Percentiles rank a stretch among this genome's conserved stretches.
Evolutionary conservation across 2,113 vertebrate species (phyloP).

Genomic region (Muscicapa adusta): DNA sequence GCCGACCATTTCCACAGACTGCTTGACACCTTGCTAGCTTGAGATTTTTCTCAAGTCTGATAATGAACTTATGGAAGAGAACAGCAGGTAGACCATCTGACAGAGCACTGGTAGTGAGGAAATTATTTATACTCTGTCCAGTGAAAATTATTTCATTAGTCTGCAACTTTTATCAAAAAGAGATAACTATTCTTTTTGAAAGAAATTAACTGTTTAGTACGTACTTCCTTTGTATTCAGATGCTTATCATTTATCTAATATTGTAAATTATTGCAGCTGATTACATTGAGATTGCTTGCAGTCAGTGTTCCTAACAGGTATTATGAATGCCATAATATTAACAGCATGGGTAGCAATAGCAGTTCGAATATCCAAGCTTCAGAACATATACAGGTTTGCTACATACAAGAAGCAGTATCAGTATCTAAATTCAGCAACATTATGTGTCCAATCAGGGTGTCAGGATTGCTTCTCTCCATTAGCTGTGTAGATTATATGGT

Average conservation of each 20-base stretch:
- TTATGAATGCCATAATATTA: neutral
- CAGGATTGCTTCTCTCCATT: neutral
- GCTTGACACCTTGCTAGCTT: neutral
- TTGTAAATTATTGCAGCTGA: neutral
- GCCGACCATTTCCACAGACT: neutral
- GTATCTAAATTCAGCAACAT: neutral
- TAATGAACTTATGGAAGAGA: neutral
- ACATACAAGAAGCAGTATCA: neutral
- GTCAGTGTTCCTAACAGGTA: neutral
- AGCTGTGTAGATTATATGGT: neutral
- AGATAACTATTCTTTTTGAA: rapidly evolving
- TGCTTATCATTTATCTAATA: neutral
- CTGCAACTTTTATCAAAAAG: neutral
- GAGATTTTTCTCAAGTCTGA: neutral
- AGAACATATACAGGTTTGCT: neutral
- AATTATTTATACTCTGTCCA: neutral
- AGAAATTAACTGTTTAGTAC: neutral
- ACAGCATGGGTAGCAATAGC: neutral
- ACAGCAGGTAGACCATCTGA: neutral
- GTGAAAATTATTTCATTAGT: neutral
- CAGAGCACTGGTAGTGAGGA: neutral
- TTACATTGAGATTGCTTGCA: neutral
- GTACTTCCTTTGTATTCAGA: neutral
- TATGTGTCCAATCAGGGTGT: neutral
- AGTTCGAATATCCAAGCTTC: neutral